These are phyloP conservation scores for Desmophyllum pertusum DNA, from an alignment of 92 coral and sea anemone genomes.

Conservation along the genomic window DNA sequence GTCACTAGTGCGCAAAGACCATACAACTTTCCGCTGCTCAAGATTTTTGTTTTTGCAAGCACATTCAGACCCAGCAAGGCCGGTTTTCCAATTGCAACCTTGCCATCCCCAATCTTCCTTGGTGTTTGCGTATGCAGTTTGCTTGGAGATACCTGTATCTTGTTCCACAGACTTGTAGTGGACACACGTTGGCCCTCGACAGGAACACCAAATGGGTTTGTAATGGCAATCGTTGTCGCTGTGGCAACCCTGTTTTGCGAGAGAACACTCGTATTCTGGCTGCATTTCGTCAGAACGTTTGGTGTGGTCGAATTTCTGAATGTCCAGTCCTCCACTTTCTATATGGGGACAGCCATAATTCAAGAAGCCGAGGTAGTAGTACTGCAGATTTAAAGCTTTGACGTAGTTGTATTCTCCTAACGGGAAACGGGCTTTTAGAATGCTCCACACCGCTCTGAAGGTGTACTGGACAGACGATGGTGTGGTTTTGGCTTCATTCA, in stretches of 20 bases:
- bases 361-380: not conserved
- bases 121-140: not conserved
- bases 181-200: not conserved
- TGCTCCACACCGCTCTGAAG: conserved; percentile 45
- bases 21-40: not conserved
- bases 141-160: not conserved
- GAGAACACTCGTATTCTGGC: not conserved
- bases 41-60: not conserved
- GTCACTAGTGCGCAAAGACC: not conserved
- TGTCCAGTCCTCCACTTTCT: not conserved
- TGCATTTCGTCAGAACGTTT: not conserved
- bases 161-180: not conserved
- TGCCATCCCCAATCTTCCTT: not conserved
- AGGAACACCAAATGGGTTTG: not conserved
- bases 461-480: conserved; percentile 21
- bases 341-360: not conserved
- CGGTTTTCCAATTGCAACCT: conserved; percentile 40
- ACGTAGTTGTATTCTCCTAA: not conserved
- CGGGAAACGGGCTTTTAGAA: conserved; percentile 6
- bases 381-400: not conserved
- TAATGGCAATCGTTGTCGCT: not conserved
- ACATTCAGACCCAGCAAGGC: not conserved
- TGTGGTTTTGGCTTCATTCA: conserved; percentile 18
- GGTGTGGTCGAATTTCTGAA: not conserved
- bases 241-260: conserved; percentile 1